Conservation (phyloP, 2,888 invertebrate species). For the Ellobium chinense region DNA sequence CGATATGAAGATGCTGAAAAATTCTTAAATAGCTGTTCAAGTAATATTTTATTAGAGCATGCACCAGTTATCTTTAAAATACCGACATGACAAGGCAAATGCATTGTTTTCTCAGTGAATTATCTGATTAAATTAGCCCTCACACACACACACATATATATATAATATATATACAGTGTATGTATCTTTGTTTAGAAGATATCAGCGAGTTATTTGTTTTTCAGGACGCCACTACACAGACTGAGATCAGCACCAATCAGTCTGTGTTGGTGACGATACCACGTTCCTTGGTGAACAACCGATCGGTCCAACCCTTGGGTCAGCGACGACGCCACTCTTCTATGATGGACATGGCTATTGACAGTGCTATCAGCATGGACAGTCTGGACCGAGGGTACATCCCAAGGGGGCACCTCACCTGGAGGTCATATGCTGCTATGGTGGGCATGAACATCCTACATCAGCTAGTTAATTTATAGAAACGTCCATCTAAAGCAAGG, state of each 20-base stretch:
- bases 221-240: constrained; percentile 60
- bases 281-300: constrained; percentile 44
- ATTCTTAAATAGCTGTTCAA: no score
- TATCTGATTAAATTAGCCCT: no score
- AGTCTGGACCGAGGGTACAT: constrained; percentile 56
- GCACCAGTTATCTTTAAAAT: no score
- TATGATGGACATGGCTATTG: constrained; percentile 54
- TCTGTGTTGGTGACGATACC: constrained; percentile 58
- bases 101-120: no score
- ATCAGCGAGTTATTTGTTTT: no score
- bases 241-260: constrained; percentile 56
- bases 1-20: no score
- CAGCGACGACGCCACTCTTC: constrained; percentile 47
- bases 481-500: no score
- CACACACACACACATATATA: no score
- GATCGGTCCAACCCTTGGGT: constrained; percentile 9
- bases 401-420: constrained; percentile 52
- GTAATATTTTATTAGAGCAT: no score
- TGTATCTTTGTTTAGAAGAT: no score
- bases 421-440: constrained; percentile 60
- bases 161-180: no score
- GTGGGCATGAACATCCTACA: constrained; percentile 61
- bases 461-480: constrained; percentile 52
- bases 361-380: constrained; percentile 59
- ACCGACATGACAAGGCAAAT: no score